Conservation (phyloP, 2,888 invertebrate genomes). For the Endotricha flammealis region DNA sequence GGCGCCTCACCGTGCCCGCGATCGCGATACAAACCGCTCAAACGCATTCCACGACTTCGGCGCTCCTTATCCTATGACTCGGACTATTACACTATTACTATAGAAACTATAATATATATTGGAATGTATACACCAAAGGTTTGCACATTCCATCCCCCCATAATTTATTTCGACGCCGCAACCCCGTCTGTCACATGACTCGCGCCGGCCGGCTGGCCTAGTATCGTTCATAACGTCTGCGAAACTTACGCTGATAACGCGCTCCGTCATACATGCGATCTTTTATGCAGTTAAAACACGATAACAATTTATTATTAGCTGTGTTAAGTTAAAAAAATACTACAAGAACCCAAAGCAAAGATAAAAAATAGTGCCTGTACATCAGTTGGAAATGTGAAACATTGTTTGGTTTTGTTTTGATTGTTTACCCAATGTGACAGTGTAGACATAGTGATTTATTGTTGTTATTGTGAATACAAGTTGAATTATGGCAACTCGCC, state of each 20-base stretch:
- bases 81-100: too few species aligned
- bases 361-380: too few species aligned
- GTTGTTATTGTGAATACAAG: constrained; percentile 43
- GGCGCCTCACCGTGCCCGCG: constrained; percentile 7
- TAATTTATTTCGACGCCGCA: constrained; percentile 53
- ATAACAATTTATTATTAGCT: constrained; percentile 31
- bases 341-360: too few species aligned
- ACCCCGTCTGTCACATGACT: constrained; percentile 53
- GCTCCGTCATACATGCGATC: constrained; percentile 11
- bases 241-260: constrained; percentile 38
- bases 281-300: constrained; percentile 41
- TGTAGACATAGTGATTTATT: constrained; percentile 38
- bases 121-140: constrained; percentile 23
- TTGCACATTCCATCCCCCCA: constrained; percentile 46
- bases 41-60: neutral
- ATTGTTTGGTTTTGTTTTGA: constrained; percentile 21
- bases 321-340: too few species aligned
- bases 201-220: constrained; percentile 42
- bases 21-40: constrained; percentile 1
- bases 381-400: constrained; percentile 41
- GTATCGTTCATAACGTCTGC: constrained; percentile 38
- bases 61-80: too few species aligned
- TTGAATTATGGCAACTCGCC: constrained; percentile 64
- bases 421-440: constrained; percentile 36
- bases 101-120: constrained; percentile 12